Evolutionary conservation across 2,797 vertebrate genomes (phyloP).

Genomic region (Oceanodroma leucorhoa): DNA sequence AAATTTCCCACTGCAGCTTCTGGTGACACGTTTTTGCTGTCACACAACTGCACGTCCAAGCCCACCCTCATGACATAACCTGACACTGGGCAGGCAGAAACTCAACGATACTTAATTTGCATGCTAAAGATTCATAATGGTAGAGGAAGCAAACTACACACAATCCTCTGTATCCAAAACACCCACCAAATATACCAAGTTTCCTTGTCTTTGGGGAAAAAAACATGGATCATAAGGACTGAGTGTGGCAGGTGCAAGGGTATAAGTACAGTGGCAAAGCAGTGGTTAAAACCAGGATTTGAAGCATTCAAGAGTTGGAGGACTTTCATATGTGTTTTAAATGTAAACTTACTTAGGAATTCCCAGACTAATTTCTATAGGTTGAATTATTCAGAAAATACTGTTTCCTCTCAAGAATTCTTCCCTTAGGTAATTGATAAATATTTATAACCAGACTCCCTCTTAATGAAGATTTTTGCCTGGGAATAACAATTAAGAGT

Average conservation of each 20-base stretch:
- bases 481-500: constrained; percentile 55
- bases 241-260: not conserved
- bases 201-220: not conserved
- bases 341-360: not conserved
- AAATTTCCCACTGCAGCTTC: not conserved
- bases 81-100: not conserved
- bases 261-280: not conserved
- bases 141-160: not conserved
- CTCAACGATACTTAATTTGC: not conserved
- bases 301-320: not conserved
- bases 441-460: constrained; percentile 54
- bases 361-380: constrained; percentile 24
- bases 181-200: not conserved
- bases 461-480: constrained; percentile 60
- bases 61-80: not conserved
- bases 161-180: not conserved
- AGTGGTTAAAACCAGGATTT: not conserved
- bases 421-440: constrained; percentile 45
- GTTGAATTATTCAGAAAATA: constrained; percentile 44
- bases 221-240: not conserved
- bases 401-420: constrained; percentile 6
- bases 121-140: not conserved
- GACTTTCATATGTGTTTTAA: not conserved
- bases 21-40: not conserved
- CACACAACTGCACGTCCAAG: accelerated